Base-by-base conservation (phyloP, 2,888 invertebrate genomes). In the Ophraella communa region DNA sequence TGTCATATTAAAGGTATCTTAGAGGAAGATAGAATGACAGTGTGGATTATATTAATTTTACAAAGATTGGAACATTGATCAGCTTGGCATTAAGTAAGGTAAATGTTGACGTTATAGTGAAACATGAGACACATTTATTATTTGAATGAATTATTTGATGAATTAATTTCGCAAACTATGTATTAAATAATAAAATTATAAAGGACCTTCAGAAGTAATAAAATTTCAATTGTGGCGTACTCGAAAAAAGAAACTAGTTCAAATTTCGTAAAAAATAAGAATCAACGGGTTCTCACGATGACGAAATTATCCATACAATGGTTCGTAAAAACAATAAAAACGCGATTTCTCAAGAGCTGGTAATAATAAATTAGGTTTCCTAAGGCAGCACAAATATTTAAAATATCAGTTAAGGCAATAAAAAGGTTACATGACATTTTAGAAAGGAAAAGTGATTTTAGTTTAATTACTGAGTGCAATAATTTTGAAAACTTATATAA, bases 311-410 rank as follows among this genome's bases (percentile, higher is more conserved):
- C 59, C 63, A 66, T 65, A 70, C 73, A 68, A 73, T 72, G 68
- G 66, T 67, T 72, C 69, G 70, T 69, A 69, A 72, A 74, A 74
- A 74, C 74, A 74, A 73, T 74, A 73, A 74, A 72, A 68, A 66
- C 67, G 66, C 47, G 53, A 62, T 73, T 74, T 73, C 73, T 71
- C 70, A 72, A 72, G 72, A 72, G 62, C 61, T 54, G 54, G 74
- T 65, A 73, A 70, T 71, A 68, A 73, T 69, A 71, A 65, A 71
- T 71, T 68, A 39, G 62, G 62, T 68, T 68, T 65, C 62, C 52
- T 67, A 58, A 62, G 65, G 62, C 62, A 62, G 63, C 54, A 61
- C 57, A 60, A 52, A 69, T 54, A 67, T 66, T 65, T 65, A 64
- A 66, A 68, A 68, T 65, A 68, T 62, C 60, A 56, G 62, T 62